Evolutionary conservation across 2,113 vertebrate genomes (phyloP).

Genomic region (Crypturellus undulatus): DNA sequence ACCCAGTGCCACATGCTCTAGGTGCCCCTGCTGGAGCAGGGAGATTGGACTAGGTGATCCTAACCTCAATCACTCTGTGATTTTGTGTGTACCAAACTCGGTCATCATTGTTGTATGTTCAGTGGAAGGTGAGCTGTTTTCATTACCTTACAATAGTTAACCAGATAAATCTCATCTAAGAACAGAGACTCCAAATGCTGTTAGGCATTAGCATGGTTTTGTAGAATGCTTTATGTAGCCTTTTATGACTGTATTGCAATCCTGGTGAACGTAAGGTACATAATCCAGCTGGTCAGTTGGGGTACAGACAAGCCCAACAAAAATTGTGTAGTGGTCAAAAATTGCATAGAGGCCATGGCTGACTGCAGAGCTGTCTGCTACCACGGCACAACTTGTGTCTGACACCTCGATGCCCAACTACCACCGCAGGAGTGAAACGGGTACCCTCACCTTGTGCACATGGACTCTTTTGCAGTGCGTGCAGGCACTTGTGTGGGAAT

Average conservation of each 20-base stretch:
- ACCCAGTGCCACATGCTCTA: too few species aligned
- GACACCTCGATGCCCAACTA: accelerated
- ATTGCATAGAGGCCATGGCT: accelerated
- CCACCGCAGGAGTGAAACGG: accelerated
- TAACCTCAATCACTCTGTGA: too few species aligned
- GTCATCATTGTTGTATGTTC: background rate
- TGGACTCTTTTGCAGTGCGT: too few species aligned
- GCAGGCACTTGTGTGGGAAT: too few species aligned
- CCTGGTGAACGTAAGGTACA: background rate
- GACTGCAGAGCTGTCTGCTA: background rate
- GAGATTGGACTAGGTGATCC: too few species aligned
- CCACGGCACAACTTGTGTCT: too few species aligned
- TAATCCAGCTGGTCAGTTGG: background rate
- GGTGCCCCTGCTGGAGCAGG: too few species aligned
- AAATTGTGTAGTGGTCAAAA: too few species aligned
- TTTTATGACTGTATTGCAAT: background rate
- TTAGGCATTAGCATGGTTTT: background rate
- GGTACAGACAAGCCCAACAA: accelerated
- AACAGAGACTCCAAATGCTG: background rate
- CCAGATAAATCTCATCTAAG: background rate
- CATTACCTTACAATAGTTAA: background rate
- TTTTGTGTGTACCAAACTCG: background rate
- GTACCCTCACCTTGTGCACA: too few species aligned
- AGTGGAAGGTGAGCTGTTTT: background rate
- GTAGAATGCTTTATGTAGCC: too few species aligned